Percentiles rank a stretch among this genome's conserved stretches.
Evolutionary conservation across 2,888 invertebrate species (phyloP).

Genomic region (Pseudoips prasinana): DNA sequence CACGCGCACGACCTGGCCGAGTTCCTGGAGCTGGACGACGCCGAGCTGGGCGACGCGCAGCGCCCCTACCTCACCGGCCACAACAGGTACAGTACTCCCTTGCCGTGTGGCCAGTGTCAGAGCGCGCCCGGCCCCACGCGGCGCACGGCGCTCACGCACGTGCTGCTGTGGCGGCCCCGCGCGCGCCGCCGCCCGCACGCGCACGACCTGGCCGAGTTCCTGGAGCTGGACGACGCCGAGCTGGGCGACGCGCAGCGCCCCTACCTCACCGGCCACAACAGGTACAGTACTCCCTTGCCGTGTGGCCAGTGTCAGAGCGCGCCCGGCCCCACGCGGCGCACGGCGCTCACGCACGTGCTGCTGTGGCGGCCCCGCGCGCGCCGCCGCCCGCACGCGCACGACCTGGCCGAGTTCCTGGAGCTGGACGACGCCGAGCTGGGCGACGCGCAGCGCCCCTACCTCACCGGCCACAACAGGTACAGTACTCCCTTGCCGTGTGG

Average conservation of each 20-base stretch:
- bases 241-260: slow-evolving; percentile 89
- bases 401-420: slow-evolving; percentile 93
- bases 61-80: slow-evolving; percentile 95
- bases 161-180: neutral
- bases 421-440: slow-evolving; percentile 89
- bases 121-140: slow-evolving; percentile 85
- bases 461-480: slow-evolving; percentile 91
- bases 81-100: slow-evolving; percentile 85
- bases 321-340: slow-evolving; percentile 87
- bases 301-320: slow-evolving; percentile 82
- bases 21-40: slow-evolving; percentile 93
- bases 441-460: slow-evolving; percentile 93
- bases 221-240: slow-evolving; percentile 93
- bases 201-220: slow-evolving; percentile 92
- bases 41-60: slow-evolving; percentile 88
- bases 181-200: slow-evolving; percentile 87
- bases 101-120: slow-evolving; percentile 84
- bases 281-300: too few relatives aligned
- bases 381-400: slow-evolving; percentile 88
- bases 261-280: slow-evolving; percentile 94
- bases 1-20: slow-evolving; percentile 92
- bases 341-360: slow-evolving; percentile 83
- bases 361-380: slow-evolving; percentile 43
- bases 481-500: too few relatives aligned
- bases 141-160: slow-evolving; percentile 86